Conservation (phyloP, 2,888 invertebrate species). For the Nomada fucata region DNA sequence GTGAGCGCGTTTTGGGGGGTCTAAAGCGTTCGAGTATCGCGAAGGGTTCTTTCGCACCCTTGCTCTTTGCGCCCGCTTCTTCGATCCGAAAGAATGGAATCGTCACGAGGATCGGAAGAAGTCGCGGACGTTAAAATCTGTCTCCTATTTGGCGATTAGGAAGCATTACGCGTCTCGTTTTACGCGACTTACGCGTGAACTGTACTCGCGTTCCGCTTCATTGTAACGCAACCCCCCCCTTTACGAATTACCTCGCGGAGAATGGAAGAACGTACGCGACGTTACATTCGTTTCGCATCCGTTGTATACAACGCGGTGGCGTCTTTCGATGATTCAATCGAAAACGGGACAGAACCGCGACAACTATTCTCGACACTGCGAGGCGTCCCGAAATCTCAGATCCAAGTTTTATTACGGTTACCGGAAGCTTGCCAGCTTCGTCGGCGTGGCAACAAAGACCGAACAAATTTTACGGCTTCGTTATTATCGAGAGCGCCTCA, state of each 20-base stretch:
- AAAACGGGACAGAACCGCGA: too few relatives aligned
- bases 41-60: conserved; percentile 55
- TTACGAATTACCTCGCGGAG: neutral
- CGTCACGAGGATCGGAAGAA: conserved; percentile 43
- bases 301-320: too few relatives aligned
- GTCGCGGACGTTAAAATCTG: conserved; percentile 56
- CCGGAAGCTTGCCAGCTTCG: conserved; percentile 23
- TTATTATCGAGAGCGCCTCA: conserved; percentile 57
- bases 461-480: conserved; percentile 60
- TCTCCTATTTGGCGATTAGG: neutral
- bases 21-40: conserved; percentile 61
- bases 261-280: neutral
- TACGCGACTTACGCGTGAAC: neutral
- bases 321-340: neutral
- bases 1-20: conserved; percentile 62
- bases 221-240: conserved; percentile 1
- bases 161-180: neutral
- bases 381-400: conserved; percentile 4
- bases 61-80: conserved; percentile 22
- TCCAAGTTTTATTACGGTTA: conserved; percentile 39
- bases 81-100: conserved; percentile 41
- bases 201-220: neutral
- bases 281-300: too few relatives aligned
- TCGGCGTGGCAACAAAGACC: conserved; percentile 36
- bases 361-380: too few relatives aligned